A percentile compares a stretch with the other conserved stretches of the same genome.
phyloP scores from a whole-genome alignment of 1,140 invertebrate species.

The Drosophila gunungcola region DNA sequence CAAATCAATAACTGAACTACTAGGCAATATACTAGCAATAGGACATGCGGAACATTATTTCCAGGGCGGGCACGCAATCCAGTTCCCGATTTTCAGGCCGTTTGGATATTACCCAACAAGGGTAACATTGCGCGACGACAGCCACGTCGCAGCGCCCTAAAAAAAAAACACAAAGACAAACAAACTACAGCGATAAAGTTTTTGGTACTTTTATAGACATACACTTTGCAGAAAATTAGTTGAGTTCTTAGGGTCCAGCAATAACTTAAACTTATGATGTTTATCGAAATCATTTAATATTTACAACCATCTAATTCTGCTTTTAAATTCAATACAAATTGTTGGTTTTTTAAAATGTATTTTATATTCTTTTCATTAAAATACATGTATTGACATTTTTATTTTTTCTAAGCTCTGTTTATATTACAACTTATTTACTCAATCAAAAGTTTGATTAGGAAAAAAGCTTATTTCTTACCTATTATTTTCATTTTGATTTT shows the following conservation, averaged over 20 bases:
- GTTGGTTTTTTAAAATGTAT: no score
- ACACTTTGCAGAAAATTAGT: neutral
- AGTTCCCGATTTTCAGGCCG: slow-evolving; percentile 20
- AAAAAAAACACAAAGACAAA: slow-evolving; percentile 27
- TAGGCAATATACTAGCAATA: slow-evolving; percentile 29
- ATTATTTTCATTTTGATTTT: no score
- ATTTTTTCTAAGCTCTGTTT: no score
- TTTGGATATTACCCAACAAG: slow-evolving; percentile 67
- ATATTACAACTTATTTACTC: no score
- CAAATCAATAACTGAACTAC: slow-evolving; percentile 72
- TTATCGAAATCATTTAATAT: no score
- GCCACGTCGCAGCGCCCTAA: slow-evolving; percentile 33
- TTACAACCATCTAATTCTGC: no score
- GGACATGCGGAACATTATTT: neutral
- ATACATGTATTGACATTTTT: no score
- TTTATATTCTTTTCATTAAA: no score
- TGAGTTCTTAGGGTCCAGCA: neutral
- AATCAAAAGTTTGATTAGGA: no score
- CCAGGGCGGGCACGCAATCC: slow-evolving; percentile 53
- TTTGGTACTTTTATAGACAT: slow-evolving; percentile 9
- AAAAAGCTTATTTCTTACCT: no score
- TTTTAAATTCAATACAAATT: no score
- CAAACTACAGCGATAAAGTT: slow-evolving; percentile 42
- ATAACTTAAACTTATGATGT: no score
- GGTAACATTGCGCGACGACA: slow-evolving; percentile 62